Conservation (phyloP, 30 jellyfish, hydroid and myxozoan species). For the Calvadosia cruxmelitensis region DNA sequence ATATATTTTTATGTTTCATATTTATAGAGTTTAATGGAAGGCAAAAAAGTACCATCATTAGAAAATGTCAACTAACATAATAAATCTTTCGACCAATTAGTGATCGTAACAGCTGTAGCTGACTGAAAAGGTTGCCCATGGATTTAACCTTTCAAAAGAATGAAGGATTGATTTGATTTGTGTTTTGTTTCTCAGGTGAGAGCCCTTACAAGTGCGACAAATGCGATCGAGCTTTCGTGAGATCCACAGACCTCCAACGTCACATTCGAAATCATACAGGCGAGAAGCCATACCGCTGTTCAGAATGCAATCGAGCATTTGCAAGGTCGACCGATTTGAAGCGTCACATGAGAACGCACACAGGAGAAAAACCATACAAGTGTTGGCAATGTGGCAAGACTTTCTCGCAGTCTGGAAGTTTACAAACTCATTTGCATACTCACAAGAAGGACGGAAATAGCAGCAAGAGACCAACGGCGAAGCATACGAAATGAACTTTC, state of each 20-base stretch:
- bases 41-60: too few relatives aligned
- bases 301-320: constrained; percentile 93
- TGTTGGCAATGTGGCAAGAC: constrained; percentile 85
- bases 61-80: too few relatives aligned
- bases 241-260: constrained; percentile 97
- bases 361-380: constrained; percentile 86
- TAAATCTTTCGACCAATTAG: too few relatives aligned
- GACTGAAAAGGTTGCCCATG: too few relatives aligned
- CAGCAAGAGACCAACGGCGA: not conserved
- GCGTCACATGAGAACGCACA: constrained; percentile 97
- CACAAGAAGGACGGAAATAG: constrained; percentile 33
- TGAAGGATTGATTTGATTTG: too few relatives aligned
- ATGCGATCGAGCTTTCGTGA: constrained; percentile 96
- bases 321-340: constrained; percentile 96
- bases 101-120: too few relatives aligned
- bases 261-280: constrained; percentile 98
- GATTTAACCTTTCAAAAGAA: too few relatives aligned
- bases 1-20: too few relatives aligned
- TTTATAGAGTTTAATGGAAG: too few relatives aligned
- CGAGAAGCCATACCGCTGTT: constrained; percentile 91
- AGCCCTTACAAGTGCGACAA: constrained; percentile 96
- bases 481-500: not conserved
- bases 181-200: constrained; percentile 90
- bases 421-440: constrained; percentile 67
- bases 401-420: constrained; percentile 70